Conservation (phyloP, 2,113 vertebrate genomes). For the Strigops habroptila region DNA sequence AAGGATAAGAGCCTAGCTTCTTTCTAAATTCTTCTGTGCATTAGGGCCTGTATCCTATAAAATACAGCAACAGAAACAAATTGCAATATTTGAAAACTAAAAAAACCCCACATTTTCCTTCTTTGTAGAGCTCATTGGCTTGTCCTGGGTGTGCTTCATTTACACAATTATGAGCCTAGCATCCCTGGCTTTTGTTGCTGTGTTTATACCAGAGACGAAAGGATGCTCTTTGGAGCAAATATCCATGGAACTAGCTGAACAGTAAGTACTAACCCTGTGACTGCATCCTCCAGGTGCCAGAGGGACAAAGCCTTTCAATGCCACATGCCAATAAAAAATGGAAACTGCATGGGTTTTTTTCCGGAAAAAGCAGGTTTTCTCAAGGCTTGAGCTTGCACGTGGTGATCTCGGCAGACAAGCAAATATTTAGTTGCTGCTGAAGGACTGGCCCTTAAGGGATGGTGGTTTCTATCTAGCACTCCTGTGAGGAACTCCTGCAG, state of each 20-base stretch:
- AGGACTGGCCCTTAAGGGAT: neutral
- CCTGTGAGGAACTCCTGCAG: neutral
- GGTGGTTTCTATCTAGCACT: neutral
- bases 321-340: neutral
- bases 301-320: neutral
- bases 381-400: neutral
- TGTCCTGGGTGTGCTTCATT: conserved; percentile 87
- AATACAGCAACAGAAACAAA: neutral
- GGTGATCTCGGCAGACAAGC: neutral
- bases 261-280: conserved; percentile 68
- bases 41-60: neutral
- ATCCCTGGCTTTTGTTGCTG: conserved; percentile 84
- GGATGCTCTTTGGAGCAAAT: conserved; percentile 92
- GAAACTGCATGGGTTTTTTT: accelerated
- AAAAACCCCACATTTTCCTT: neutral
- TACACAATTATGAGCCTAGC: conserved; percentile 88
- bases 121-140: conserved; percentile 83
- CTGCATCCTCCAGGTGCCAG: neutral
- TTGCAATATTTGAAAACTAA: neutral
- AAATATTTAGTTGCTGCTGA: neutral
- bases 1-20: neutral
- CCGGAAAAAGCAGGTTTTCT: neutral
- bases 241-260: conserved; percentile 87
- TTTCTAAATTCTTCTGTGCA: neutral
- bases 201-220: conserved; percentile 91